Base-by-base conservation (phyloP, 2,113 vertebrate genomes). In the Pangasianodon gigas region DNA sequence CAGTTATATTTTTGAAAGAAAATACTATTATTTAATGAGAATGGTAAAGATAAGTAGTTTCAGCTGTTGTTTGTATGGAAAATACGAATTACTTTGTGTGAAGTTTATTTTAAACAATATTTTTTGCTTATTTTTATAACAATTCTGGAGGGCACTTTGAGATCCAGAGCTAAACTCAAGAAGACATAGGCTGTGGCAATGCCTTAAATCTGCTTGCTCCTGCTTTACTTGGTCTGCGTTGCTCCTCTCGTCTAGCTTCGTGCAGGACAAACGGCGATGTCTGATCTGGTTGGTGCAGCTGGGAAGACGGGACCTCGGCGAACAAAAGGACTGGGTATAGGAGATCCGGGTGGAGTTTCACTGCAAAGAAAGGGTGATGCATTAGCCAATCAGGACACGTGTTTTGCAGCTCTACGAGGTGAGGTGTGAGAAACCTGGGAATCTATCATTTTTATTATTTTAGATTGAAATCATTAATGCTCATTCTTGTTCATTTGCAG, bases 301-400 rank as follows among this genome's bases (percentile, higher is more conserved):
- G 94, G 94, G 18, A 96, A 96, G 79, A 92, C 95, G 0, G 95
- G 95, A 0, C 94, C 96, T 4, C 93, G 95, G 0, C 93, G 95
- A 60, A 94, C 94, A 0, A 96, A 96, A 58, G 90, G 93, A 2
- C 21, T 96, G 67, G 93, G 94, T 24, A 91, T 95, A 26, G 91
- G 91, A 0, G 96, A 96, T 0, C 29, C 88, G 1, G 92, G 91
- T 0, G 92, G 92, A 0, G 85, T 94, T 0, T 93, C 94, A 0
- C 91, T 95, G 0, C 96, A 97, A 88, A 95, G 96, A 87, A 98
- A 98, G 90, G 96, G 96, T 29, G 97, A 98, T 87, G 86, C 65
- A 9, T 84, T 95, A 46, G 96, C 97, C 89, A 98, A 98, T 93
- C 96, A 97, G 0, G 97, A 97, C 0, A 96, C 97, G 1, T 98